phyloP scores from a whole-genome alignment of 2,113 vertebrate species.

The Pelecanus crispus region DNA sequence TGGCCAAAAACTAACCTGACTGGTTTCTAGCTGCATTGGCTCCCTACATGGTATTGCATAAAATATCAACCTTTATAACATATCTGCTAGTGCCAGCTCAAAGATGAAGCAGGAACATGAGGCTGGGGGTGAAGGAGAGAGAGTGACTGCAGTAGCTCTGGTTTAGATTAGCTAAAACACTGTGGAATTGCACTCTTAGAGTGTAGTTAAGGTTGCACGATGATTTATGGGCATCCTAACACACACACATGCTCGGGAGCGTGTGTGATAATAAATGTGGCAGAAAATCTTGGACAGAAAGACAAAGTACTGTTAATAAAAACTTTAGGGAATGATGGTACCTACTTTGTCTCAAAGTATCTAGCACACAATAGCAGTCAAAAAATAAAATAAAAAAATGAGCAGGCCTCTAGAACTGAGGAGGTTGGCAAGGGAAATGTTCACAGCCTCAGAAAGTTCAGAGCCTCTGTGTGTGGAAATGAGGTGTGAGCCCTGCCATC shows the following conservation, averaged over 20 bases:
- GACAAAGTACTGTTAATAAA: not conserved
- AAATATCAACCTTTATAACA: not conserved
- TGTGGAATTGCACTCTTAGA: not conserved
- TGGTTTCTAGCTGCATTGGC: not conserved
- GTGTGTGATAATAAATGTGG: not conserved
- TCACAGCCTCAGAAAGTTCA: not conserved
- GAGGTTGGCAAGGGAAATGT: not conserved
- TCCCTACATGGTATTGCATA: not conserved
- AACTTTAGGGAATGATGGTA: not conserved
- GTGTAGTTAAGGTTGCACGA: not conserved
- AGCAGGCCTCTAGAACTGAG: not conserved
- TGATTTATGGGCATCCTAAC: not conserved
- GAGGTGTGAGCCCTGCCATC: not conserved
- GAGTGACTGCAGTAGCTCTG: not conserved
- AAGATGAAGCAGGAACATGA: not conserved
- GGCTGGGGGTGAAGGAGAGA: not conserved
- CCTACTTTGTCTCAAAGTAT: not conserved
- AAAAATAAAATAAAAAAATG: not conserved
- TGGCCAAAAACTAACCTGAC: not conserved
- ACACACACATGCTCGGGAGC: fast-evolving
- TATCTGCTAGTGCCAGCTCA: not conserved
- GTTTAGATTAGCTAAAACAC: not conserved
- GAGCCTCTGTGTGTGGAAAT: not conserved
- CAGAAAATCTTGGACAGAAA: not conserved
- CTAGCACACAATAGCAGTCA: not conserved